A percentile compares a stretch with the other conserved stretches of the same genome.
Conservation (phyloP, 2,113 vertebrate species). For the Pao palembangensis region DNA sequence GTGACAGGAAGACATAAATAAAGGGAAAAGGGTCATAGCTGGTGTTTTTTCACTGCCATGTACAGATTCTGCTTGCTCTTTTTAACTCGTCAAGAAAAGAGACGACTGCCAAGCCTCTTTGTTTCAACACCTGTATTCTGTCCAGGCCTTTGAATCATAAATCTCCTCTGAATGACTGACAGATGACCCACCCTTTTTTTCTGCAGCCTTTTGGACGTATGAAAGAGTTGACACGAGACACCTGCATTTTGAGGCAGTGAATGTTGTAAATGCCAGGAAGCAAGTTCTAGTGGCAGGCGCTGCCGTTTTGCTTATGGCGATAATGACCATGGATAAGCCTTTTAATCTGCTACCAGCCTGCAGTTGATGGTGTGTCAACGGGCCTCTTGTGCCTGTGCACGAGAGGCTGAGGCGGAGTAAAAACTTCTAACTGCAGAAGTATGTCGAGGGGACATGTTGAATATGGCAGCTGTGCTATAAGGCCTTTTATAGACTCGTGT, state of each 20-base stretch:
- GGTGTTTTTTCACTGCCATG: slow-evolving; percentile 7
- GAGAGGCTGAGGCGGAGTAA: not conserved
- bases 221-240: slow-evolving; percentile 36
- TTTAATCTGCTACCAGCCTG: slow-evolving; percentile 35
- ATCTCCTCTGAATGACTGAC: not conserved
- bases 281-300: slow-evolving; percentile 40
- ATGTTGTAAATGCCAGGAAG: slow-evolving; percentile 46
- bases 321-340: slow-evolving; percentile 39
- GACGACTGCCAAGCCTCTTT: not conserved
- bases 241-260: slow-evolving; percentile 28
- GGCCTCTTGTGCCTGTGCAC: slow-evolving; percentile 10
- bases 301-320: slow-evolving; percentile 39
- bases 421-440: slow-evolving; percentile 23
- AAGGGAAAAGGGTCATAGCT: slow-evolving; percentile 15
- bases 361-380: slow-evolving; percentile 27
- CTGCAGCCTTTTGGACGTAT: not conserved
- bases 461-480: slow-evolving; percentile 45
- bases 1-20: slow-evolving; percentile 8
- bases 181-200: not conserved
- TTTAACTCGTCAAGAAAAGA: not conserved
- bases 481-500: slow-evolving; percentile 17
- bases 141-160: not conserved
- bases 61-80: not conserved
- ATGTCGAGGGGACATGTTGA: slow-evolving; percentile 48
- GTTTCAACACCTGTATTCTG: not conserved